Conservation (phyloP, 2,888 invertebrate species). For the Zygaena filipendulae region DNA sequence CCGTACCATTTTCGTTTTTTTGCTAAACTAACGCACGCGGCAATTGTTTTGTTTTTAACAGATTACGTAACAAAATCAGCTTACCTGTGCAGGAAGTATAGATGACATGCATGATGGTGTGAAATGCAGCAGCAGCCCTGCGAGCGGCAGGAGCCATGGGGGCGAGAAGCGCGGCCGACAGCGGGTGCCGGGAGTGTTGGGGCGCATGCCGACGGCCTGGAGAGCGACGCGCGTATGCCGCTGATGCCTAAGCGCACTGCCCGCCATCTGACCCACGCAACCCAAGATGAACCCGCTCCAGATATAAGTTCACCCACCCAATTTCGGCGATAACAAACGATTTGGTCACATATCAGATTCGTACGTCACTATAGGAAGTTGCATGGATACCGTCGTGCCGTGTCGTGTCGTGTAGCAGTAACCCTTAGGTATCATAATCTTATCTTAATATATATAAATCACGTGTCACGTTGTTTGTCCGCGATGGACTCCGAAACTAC, state of each 20-base stretch:
- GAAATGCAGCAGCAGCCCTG: conserved; percentile 8
- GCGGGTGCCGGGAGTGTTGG: conserved; percentile 1
- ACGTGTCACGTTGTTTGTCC: too few relatives aligned
- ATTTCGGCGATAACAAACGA: conserved; percentile 49
- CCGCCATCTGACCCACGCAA: conserved; percentile 50
- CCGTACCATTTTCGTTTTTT: too few relatives aligned
- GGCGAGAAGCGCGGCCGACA: conserved; percentile 16
- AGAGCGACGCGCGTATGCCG: conserved; percentile 39
- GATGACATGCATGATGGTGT: conserved; percentile 8
- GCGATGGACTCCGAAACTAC: too few relatives aligned
- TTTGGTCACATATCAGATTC: conserved; percentile 33
- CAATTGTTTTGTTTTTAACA: too few relatives aligned
- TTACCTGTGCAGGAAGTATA: conserved; percentile 20
- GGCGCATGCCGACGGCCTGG: conserved; percentile 46
- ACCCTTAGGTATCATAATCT: too few relatives aligned
- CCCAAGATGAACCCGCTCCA: conserved; percentile 46
- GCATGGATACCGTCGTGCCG: neutral
- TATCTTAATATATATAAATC: too few relatives aligned
- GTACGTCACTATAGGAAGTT: conserved; percentile 35
- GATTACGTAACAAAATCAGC: too few relatives aligned
- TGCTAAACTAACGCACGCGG: too few relatives aligned
- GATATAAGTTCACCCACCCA: conserved; percentile 64
- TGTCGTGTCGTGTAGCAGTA: neutral
- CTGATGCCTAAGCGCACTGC: conserved; percentile 28
- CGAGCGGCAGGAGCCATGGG: conserved; percentile 16